Conservation (phyloP, 2,888 invertebrate genomes). For the Drepanosiphum platanoidis region DNA sequence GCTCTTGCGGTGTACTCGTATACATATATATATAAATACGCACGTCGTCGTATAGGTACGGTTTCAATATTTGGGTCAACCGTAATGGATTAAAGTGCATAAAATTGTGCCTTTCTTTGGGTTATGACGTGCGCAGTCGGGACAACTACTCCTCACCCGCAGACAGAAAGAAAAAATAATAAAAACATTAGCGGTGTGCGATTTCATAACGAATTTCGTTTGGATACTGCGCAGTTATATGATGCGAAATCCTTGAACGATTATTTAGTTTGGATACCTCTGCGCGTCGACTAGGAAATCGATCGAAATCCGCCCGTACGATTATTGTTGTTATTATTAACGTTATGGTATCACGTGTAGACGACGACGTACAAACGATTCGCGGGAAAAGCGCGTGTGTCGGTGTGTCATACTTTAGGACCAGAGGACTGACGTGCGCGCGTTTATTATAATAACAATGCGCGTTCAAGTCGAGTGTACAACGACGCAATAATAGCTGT, state of each 20-base stretch:
- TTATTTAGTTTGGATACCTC: background rate
- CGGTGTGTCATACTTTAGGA: too few relatives aligned
- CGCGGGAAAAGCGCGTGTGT: too few relatives aligned
- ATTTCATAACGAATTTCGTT: constrained; percentile 34
- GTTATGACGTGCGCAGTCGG: background rate
- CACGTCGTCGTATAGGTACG: background rate
- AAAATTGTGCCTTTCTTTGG: constrained; percentile 19
- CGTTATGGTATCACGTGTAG: too few relatives aligned
- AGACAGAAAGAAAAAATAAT: background rate
- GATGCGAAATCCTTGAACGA: constrained; percentile 26
- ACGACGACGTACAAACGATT: too few relatives aligned
- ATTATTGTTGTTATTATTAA: background rate
- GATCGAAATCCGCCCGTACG: background rate
- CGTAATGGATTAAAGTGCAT: constrained; percentile 43
- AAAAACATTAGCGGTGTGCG: background rate
- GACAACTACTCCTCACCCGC: background rate
- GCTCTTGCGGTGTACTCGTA: too few relatives aligned
- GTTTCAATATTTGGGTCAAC: constrained; percentile 42
- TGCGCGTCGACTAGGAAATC: background rate
- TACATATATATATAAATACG: background rate
- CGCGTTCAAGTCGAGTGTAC: too few relatives aligned
- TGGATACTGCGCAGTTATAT: constrained; percentile 25
- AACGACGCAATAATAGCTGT: too few relatives aligned
- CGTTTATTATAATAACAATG: too few relatives aligned
- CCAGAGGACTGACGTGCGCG: too few relatives aligned